phyloP scores from a whole-genome alignment of 2,113 vertebrate species.

The Catharus bicknelli region DNA sequence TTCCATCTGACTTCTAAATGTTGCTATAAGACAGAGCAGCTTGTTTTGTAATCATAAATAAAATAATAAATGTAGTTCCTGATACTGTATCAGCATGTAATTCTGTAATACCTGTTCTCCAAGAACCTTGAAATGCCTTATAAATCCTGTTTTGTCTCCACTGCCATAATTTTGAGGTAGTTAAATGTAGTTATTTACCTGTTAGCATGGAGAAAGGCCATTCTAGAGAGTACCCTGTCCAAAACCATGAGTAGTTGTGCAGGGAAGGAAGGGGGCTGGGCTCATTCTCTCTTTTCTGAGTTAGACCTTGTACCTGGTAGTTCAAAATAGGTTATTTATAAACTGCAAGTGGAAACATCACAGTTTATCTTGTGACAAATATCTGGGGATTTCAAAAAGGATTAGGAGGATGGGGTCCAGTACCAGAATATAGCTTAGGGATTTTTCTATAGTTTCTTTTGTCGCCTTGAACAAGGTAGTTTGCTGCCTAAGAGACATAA shows the following conservation, averaged over 20 bases:
- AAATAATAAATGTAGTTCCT: not conserved
- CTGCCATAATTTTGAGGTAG: not conserved
- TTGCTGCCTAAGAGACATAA: not conserved
- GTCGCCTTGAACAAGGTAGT: not conserved
- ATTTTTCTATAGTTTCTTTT: not conserved
- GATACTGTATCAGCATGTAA: not conserved
- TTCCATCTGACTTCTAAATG: not conserved
- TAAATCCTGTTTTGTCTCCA: not conserved
- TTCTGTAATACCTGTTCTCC: not conserved
- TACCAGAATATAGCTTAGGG: not conserved
- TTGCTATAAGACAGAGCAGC: not conserved
- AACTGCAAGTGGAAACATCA: not conserved
- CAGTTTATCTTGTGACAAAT: not conserved
- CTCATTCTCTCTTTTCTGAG: not conserved
- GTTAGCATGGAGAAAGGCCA: not conserved
- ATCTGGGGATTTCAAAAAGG: not conserved
- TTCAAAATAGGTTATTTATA: not conserved
- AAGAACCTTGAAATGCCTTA: not conserved
- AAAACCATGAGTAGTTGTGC: not conserved
- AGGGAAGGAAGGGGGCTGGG: not conserved
- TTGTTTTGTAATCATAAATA: not conserved
- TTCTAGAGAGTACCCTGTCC: not conserved
- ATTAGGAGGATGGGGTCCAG: not conserved
- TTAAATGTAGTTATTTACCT: not conserved
- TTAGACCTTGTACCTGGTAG: conserved; percentile 2